Evolutionary conservation across 2,797 vertebrate species (phyloP).

Genomic region (Holocentrus rufus): DNA sequence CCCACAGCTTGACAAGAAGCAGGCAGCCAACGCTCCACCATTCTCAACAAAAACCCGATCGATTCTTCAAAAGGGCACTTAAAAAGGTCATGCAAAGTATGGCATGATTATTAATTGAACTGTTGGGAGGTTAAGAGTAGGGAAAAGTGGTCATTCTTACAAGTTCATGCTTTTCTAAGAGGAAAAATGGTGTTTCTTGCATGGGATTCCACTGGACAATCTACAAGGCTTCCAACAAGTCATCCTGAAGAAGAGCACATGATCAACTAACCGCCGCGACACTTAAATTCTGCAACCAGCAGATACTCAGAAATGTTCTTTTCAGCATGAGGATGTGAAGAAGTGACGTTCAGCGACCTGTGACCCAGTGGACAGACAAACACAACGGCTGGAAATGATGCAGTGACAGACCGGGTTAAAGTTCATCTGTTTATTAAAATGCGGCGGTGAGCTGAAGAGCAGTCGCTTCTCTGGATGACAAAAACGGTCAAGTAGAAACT

Average conservation of each 20-base stretch:
- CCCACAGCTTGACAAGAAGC: too few species aligned
- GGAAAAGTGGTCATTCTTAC: not conserved
- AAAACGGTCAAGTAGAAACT: conserved; percentile 36
- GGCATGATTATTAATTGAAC: conserved; percentile 6
- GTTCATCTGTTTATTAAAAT: conserved; percentile 2
- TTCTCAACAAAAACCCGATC: not conserved
- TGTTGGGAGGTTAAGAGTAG: not conserved
- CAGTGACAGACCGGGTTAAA: not conserved
- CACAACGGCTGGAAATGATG: not conserved
- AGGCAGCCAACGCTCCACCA: too few species aligned
- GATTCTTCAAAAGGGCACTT: not conserved
- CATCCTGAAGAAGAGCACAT: conserved; percentile 17
- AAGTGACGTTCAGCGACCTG: conserved; percentile 7
- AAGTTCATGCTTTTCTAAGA: not conserved
- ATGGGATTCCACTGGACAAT: conserved; percentile 23
- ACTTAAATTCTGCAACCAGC: conserved; percentile 20
- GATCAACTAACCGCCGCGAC: not conserved
- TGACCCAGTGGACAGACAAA: not conserved
- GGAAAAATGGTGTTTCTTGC: conserved; percentile 2
- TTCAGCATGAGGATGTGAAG: conserved; percentile 25
- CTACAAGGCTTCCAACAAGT: not conserved
- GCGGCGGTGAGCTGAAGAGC: not conserved
- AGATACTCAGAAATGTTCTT: conserved; percentile 21
- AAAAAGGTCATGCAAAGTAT: conserved; percentile 16
- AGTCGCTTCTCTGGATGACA: not conserved